These are phyloP conservation scores for Apis mellifera DNA, from an alignment of 1,140 invertebrate genomes.

Conservation along the genomic window Amel_HAv3.1 CM009936.2:16635001-16635500, in stretches of 20 bases:
- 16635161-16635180: conserved; percentile 68
- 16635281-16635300: not conserved
- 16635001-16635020: not conserved
- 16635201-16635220: conserved; percentile 1
- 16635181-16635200: conserved; percentile 57
- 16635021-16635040: not conserved
- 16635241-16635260: not conserved
- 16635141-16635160: no score
- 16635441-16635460: not conserved
- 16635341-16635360: not conserved
- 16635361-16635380: not conserved
- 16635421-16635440: not conserved
- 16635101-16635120: conserved; percentile 19
- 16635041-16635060: not conserved
- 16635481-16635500: not conserved
- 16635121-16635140: conserved; percentile 50
- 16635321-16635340: not conserved
- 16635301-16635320: not conserved
- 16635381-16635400: not conserved
- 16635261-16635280: not conserved
- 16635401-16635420: not conserved
- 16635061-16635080: not conserved
- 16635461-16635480: not conserved
- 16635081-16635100: conserved; percentile 27
- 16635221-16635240: not conserved